phyloP scores from a whole-genome alignment of 2,888 invertebrate species.

The Lobophora halterata region DNA sequence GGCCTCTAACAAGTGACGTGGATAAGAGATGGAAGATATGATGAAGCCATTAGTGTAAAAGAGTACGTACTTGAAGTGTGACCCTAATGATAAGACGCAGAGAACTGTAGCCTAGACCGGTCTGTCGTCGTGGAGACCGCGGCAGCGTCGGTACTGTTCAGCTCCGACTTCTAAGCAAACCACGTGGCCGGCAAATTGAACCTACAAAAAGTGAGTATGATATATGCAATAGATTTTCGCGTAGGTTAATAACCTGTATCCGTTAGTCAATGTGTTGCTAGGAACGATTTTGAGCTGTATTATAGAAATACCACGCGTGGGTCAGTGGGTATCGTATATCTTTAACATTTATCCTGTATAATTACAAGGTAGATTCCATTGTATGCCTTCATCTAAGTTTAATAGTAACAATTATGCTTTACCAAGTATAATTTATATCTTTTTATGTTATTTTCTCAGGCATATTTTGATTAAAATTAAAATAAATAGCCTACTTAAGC shows the following conservation, averaged over 20 bases:
- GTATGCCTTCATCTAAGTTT: too few species aligned
- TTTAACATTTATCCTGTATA: too few species aligned
- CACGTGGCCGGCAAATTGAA: slow-evolving; percentile 67
- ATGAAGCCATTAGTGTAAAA: slow-evolving; percentile 28
- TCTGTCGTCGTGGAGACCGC: slow-evolving; percentile 68
- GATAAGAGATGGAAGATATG: slow-evolving; percentile 33
- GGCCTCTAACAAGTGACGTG: slow-evolving; percentile 30
- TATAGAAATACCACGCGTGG: slow-evolving; percentile 1
- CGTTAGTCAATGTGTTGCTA: not conserved
- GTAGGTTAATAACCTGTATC: slow-evolving; percentile 16
- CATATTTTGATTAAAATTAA: too few species aligned
- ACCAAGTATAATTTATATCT: too few species aligned
- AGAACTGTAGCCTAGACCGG: slow-evolving; percentile 33
- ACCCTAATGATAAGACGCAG: slow-evolving; percentile 44
- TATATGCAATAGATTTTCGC: slow-evolving; percentile 23
- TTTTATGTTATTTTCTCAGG: too few species aligned
- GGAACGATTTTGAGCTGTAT: too few species aligned
- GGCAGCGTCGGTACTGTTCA: slow-evolving; percentile 60
- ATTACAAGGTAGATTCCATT: too few species aligned
- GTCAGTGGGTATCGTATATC: not conserved
- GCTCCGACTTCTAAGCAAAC: slow-evolving; percentile 40
- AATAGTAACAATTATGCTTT: too few species aligned
- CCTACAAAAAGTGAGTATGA: slow-evolving; percentile 61
- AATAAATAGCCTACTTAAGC: too few species aligned
- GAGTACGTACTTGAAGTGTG: slow-evolving; percentile 37